A percentile compares a stretch with the other conserved stretches of the same genome.
Conservation (phyloP, 2,888 invertebrate species). For the Ophion ellenae region DNA sequence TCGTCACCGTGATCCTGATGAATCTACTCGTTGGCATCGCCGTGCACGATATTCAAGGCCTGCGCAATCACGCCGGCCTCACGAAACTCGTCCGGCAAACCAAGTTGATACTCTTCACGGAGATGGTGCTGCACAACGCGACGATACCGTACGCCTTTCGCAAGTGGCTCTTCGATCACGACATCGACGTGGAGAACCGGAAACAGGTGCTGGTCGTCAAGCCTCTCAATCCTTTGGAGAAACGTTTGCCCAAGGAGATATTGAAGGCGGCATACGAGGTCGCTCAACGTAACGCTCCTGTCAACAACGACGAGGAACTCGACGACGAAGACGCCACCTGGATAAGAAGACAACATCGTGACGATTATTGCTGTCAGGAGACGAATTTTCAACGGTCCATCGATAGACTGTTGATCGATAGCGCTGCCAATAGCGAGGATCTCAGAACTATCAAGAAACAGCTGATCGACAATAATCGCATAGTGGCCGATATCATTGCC, state of each 20-base stretch:
- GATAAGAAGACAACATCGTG: constrained; percentile 73
- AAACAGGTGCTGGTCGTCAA: constrained; percentile 83
- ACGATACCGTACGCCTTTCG: constrained; percentile 81
- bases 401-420: constrained; percentile 73
- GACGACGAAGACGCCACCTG: constrained; percentile 72
- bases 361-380: constrained; percentile 68
- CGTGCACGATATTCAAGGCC: constrained; percentile 83
- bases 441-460: constrained; percentile 77
- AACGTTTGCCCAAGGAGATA: constrained; percentile 83
- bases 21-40: constrained; percentile 83
- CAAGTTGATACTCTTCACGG: constrained; percentile 84
- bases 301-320: constrained; percentile 74
- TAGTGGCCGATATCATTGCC: constrained; percentile 75
- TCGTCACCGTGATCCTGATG: constrained; percentile 83
- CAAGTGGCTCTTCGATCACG: constrained; percentile 82
- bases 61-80: constrained; percentile 84
- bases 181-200: constrained; percentile 82
- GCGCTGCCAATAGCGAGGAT: constrained; percentile 76
- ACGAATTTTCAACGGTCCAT: constrained; percentile 70
- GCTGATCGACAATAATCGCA: constrained; percentile 76
- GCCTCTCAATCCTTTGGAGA: constrained; percentile 84
- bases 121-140: constrained; percentile 83
- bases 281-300: constrained; percentile 80
- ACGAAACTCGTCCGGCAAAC: constrained; percentile 84
- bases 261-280: constrained; percentile 83